These are phyloP conservation scores for Rhaphigaster nebulosa DNA, from an alignment of 2,888 invertebrate species.

Conservation along the genomic window DNA sequence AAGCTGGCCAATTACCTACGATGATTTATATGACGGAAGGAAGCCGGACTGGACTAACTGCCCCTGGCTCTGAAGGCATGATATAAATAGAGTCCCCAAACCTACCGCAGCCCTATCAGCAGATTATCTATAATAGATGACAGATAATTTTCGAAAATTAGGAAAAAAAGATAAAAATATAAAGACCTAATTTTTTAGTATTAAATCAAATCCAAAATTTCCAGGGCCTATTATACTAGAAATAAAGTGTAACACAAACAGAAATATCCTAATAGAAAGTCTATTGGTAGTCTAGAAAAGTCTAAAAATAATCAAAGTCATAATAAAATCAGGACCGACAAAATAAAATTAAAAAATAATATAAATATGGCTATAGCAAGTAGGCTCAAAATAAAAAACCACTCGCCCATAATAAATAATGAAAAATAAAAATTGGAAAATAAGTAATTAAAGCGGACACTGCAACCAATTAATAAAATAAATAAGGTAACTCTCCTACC, in stretches of 20 bases:
- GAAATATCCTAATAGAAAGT: no score
- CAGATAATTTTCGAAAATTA: not conserved
- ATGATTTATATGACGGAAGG: conserved; percentile 48
- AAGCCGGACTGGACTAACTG: not conserved
- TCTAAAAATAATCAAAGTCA: no score
- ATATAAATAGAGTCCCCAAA: conserved; percentile 17
- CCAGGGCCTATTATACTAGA: no score
- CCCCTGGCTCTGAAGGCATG: not conserved
- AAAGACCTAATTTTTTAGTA: no score
- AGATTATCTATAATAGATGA: not conserved
- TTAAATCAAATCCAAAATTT: no score
- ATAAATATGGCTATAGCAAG: not conserved
- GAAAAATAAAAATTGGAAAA: no score
- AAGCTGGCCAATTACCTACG: conserved; percentile 38
- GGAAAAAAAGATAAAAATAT: not conserved
- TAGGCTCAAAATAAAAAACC: not conserved
- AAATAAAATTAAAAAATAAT: not conserved
- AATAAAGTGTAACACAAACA: no score
- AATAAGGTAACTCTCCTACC: no score
- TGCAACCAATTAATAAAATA: no score
- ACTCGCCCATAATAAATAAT: not conserved
- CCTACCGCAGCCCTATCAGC: not conserved
- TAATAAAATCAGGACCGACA: not conserved
- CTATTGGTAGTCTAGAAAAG: no score
- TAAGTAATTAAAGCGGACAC: no score